Base-by-base conservation (phyloP, 2,888 invertebrate species). In the Kuschelorhynchus macadamiae region DNA sequence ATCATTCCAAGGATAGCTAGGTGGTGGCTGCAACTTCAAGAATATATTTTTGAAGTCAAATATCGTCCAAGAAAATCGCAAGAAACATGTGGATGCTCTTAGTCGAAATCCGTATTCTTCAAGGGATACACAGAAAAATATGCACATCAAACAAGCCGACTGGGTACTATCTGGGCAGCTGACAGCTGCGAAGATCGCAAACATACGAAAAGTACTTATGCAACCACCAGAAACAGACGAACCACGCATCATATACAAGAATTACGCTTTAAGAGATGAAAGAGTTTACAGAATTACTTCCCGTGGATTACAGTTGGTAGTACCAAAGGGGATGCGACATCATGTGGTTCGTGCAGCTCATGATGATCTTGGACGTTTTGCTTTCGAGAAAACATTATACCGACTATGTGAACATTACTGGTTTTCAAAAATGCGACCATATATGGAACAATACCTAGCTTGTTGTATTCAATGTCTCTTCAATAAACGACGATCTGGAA, bases 241-340 rank as follows among this genome's bases (percentile, higher is more conserved):
- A 33, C 44, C 33, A 20, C 42, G 36, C 16, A 17, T 59, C 25
- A 42, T 68, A 0, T 68, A 65, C 41, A 66, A 62, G 55, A 52
- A 68, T 14, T 67, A 66, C 39, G 67, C 64, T 17, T 33, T 67
- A 14, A 11, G 67, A 42, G 53, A 66, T 25, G 64, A 57, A 8
- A 25, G 64, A 11, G 64, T 67, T 0, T 73, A 72, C 41, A 16
- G 67, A 32, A 71, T 71, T 8, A 72, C 72, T 2, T 71, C 52
- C 2, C 44, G 67, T 12, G 70, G 64, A 18, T 18, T 71, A 70
- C 42, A 42, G n/a, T 80, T 79, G 77, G 77, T 79, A 0, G 80
- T 81, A 7, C 81, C 81, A 1, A 70, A 70, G 68, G 76, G 78
- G 53, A 72, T 81, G 20, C n/a, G n/a, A n/a, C 74, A 75, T 7